Evolutionary conservation across 2,113 vertebrate species (phyloP), one percentile per base, ranked within the genome.

Genomic region (Sarotherodon lohbergeri): DNA sequence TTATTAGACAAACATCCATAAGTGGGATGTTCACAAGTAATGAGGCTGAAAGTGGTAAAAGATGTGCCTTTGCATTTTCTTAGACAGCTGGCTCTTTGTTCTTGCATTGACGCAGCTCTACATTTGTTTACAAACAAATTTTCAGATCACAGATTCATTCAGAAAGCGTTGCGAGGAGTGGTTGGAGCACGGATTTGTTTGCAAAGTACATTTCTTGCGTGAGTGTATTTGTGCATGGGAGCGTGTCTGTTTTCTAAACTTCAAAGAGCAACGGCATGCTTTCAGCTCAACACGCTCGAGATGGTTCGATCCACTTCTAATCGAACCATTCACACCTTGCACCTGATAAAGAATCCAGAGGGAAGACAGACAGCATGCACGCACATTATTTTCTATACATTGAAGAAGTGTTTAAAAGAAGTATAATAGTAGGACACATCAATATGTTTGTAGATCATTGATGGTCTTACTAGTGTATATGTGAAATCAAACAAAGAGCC

Each of bases 261-360:
- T 83, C 71, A 91, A 86, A 89, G 68, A 56, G 80, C 43, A 32
- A 56, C 24, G 10, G n/a, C 6, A 59, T 71, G 46, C 81, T 89
- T 90, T 90, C 39, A 83, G 86, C 63, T 66, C 48, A 82, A 12
- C 8, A 14, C 52, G 39, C 68, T 80, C 2, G 24, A 78, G 80
- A 86, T 41, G 14, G 48, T 84, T 55, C 36, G 85, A 92, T 85
- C 83, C 78, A 19, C 81, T 85, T 66, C 86, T 87, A 86, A 92
- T 92, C 48, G 66, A 84, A 55, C 84, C 24, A 50, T 34, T 85
- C 79, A 22, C 79, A 81, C 71, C 19, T 56, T 83, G 78, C 68
- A 83, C 52, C 41, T 86, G 82, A 59, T 68, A 66, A 36, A 22
- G 41, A 86, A 19, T 86, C 88, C 83, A 52, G 78, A 71, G 86